Conservation (phyloP, 64 coral and sea anemone genomes). For the Dendronephthya gigantea region DNA sequence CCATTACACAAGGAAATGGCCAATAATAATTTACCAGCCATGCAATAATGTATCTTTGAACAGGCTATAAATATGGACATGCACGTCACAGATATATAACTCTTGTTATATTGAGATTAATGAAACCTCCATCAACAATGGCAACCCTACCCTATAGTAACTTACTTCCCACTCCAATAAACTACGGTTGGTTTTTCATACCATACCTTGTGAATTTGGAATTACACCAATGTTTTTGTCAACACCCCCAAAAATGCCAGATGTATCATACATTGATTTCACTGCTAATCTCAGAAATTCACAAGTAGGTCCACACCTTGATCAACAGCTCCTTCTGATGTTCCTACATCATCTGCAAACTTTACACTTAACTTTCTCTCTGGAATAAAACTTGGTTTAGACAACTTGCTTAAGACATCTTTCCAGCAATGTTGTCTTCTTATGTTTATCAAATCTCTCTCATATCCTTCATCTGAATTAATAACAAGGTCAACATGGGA, state of each 20-base stretch:
- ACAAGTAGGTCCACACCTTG: not conserved
- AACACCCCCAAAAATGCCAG: not conserved
- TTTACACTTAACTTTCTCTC: not conserved
- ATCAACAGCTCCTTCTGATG: constrained; percentile 17
- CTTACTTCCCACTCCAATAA: not conserved
- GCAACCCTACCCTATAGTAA: not conserved
- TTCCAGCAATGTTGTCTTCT: not conserved
- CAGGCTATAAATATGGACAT: not conserved
- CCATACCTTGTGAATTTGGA: not conserved
- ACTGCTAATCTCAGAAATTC: not conserved
- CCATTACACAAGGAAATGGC: not conserved
- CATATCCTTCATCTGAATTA: not conserved
- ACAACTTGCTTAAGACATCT: not conserved
- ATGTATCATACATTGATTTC: not conserved
- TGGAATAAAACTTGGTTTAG: not conserved
- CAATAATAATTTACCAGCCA: constrained; percentile 14
- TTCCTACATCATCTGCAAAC: not conserved
- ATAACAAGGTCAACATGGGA: not conserved
- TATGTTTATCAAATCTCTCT: not conserved
- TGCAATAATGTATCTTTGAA: constrained; percentile 18
- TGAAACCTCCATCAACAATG: too few relatives aligned
- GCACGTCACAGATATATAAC: not conserved
- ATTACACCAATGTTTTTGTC: not conserved
- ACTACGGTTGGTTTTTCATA: not conserved
- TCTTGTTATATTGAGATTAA: too few relatives aligned